Evolutionary conservation across 2,797 vertebrate species (phyloP), one percentile per base, ranked within the genome.

Genomic region (Leuciscus waleckii): DNA sequence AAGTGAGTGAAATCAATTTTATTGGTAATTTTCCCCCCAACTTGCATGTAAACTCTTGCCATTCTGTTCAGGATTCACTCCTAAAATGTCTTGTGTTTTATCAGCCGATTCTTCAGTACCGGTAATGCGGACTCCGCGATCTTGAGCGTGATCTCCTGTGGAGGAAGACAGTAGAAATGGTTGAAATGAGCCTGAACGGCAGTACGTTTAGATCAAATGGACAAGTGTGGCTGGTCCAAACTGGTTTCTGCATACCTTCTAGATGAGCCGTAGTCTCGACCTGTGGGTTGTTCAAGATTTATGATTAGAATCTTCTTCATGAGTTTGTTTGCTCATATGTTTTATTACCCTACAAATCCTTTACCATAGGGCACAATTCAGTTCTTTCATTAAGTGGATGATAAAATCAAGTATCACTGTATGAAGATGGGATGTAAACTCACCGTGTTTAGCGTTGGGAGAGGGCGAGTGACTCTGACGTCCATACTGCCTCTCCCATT

Each of bases 401-500:
- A 68, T 21, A 65, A 14, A 19, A n/a, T 32, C 14, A 49, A 4
- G 14, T 16, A 14, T 46, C 19, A 23, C 74, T 56, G 54, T 56
- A 37, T 2, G 29, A 21, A 74, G 26, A 6, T 5, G 43, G 41
- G 76, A 58, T n/a, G 51, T 37, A 37, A 70, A 89, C 92, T 94
- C 89, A 96, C 95, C 90, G 88, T 95, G 88, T 94, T 97, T 96
- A 4, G 97, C 95, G 6, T 92, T 92, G 0, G 97, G 96, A 19
- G 97, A 98, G 3, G 97, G 97, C 0, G 97, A 98, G 84, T 96
- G 94, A 90, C 97, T 97, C 90, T 98, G 96, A 54, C 97, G 93
- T 41, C 96, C 97, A 26, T 98, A 98, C 88, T 98, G 97, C 65
- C 96, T 90, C 46, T 98, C 97, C 97, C 97, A 98, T 86, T 98